Base-by-base conservation (phyloP, 2,888 invertebrate genomes). In the Tolmerus cingulatus region DNA sequence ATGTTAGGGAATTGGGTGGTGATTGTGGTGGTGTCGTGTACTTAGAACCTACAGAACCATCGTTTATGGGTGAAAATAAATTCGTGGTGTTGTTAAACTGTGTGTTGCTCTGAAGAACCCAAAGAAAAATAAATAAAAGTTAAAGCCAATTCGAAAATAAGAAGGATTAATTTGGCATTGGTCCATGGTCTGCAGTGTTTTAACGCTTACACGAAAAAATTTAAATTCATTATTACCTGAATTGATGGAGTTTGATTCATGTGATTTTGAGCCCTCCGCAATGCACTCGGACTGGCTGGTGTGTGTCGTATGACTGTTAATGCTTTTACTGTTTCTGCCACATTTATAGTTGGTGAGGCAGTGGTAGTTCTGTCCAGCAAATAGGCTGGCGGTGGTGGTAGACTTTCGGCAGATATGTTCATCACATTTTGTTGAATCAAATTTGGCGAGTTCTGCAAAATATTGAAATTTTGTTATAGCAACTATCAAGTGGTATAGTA, bases 261-360 rank as follows among this genome's bases (percentile, higher is more conserved):
- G 87, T 89, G 88, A 87, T 88, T 89, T 87, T 92, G 92, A 88
- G 91, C 90, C 88, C 95, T 94, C 8, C 96, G 94, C 37, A 96
- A 93, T 5, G 96, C 94, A 89, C 95, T 95, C 5, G 97, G 97
- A 89, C 97, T 97, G 2, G 97, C 97, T 0, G 97, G 97, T 90
- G 96, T 97, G 92, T 97, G 97, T 90, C 96, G 96, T 88, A 97
- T 92, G 91, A 97, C 97, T 0, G 97, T 97, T 87, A 97, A 93
- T 74, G 96, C 97, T 91, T 97, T 96, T 8, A 97, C 96, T 0
- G 97, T 97, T 92, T 97, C 97, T 0, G 97, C 97, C 23, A 97
- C 97, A 90, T 95, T 96, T 57, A 95, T 93, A 55, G 92, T 91
- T 86, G 89, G 87, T 86, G 89, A 88, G 84, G 88, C 79, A 85